Percentiles rank a stretch among this genome's conserved stretches.
phyloP scores from a whole-genome alignment of 2,888 invertebrate genomes.

The Orthosia gracilis region DNA sequence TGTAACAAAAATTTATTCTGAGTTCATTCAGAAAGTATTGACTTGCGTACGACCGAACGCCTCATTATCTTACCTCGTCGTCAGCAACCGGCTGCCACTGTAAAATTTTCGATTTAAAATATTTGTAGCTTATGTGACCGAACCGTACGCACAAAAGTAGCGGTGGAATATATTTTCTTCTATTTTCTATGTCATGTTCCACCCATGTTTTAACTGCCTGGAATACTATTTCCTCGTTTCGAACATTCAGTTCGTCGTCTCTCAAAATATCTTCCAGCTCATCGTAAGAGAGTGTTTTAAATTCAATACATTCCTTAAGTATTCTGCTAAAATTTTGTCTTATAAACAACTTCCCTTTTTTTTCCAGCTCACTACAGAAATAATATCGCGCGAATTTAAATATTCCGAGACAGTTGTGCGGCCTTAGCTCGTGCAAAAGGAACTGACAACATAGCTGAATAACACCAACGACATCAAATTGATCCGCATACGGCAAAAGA shows the following conservation, averaged over 20 bases:
- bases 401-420: slow-evolving; percentile 94
- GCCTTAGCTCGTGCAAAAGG: slow-evolving; percentile 92
- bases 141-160: slow-evolving; percentile 93
- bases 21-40: slow-evolving; percentile 21
- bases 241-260: slow-evolving; percentile 94
- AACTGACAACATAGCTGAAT: slow-evolving; percentile 93
- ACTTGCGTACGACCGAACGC: background rate
- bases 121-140: slow-evolving; percentile 92
- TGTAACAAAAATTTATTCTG: slow-evolving; percentile 44
- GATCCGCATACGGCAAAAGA: slow-evolving; percentile 93
- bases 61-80: slow-evolving; percentile 82
- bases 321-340: slow-evolving; percentile 92
- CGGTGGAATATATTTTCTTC: slow-evolving; percentile 91
- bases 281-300: slow-evolving; percentile 91
- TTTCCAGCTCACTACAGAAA: slow-evolving; percentile 93
- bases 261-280: slow-evolving; percentile 92
- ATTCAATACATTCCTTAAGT: slow-evolving; percentile 92
- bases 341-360: slow-evolving; percentile 91
- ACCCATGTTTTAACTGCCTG: slow-evolving; percentile 94
- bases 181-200: slow-evolving; percentile 90
- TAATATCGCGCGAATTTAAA: slow-evolving; percentile 93
- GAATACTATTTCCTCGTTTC: slow-evolving; percentile 94
- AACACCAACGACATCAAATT: slow-evolving; percentile 94
- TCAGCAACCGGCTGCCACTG: slow-evolving; percentile 90
- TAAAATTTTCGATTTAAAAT: slow-evolving; percentile 90